These are phyloP conservation scores for Oenanthe oenanthe DNA, from an alignment of 2,113 vertebrate genomes.

Conservation along the genomic window DNA sequence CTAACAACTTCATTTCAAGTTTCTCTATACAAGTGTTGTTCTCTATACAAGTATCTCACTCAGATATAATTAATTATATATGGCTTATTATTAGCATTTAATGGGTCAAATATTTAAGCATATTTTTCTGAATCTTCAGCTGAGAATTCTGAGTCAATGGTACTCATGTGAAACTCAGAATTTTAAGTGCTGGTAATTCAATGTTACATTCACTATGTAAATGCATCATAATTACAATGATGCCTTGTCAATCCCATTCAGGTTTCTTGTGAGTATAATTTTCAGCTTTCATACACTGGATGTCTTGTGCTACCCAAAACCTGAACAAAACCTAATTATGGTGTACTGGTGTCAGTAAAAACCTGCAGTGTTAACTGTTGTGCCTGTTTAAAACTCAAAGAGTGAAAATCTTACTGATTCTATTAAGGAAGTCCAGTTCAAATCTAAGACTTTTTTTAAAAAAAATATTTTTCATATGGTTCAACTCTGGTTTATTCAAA, in stretches of 20 bases:
- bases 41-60: not conserved
- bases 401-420: not conserved
- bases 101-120: constrained; percentile 40
- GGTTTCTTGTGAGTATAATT: not conserved
- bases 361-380: not conserved
- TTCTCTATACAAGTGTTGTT: not conserved
- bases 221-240: constrained; percentile 30
- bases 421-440: not conserved
- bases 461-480: not conserved
- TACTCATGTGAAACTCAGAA: constrained; percentile 12
- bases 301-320: not conserved
- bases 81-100: constrained; percentile 12
- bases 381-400: not conserved
- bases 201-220: not conserved
- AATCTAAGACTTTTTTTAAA: not conserved
- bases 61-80: not conserved
- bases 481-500: not conserved
- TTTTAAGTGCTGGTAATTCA: constrained; percentile 35
- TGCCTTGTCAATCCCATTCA: constrained; percentile 42
- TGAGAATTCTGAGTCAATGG: constrained; percentile 25
- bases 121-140: constrained; percentile 32
- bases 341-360: not conserved
- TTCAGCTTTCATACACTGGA: not conserved
- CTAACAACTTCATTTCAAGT: not conserved
- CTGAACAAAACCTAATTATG: not conserved